Conservation (phyloP, 2,113 vertebrate species). For the Sinocyclocheilus grahami region DNA sequence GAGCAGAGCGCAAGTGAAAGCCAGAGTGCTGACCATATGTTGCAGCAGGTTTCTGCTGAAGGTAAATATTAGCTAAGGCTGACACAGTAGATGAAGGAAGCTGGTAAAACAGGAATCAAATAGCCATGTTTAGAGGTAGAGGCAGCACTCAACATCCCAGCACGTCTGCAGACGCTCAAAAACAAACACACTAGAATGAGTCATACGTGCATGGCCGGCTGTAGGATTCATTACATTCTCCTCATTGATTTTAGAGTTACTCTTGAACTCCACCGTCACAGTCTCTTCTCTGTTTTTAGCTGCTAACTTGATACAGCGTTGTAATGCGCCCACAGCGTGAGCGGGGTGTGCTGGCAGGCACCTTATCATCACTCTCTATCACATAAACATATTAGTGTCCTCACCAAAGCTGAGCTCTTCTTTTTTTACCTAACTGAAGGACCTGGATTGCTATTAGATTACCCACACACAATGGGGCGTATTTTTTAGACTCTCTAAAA, state of each 20-base stretch:
- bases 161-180: slow-evolving; percentile 49
- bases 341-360: slow-evolving; percentile 8
- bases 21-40: slow-evolving; percentile 67
- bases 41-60: slow-evolving; percentile 54
- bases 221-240: slow-evolving; percentile 27
- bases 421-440: slow-evolving; percentile 14
- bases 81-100: slow-evolving; percentile 55
- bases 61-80: slow-evolving; percentile 67
- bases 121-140: slow-evolving; percentile 44
- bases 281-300: slow-evolving; percentile 28
- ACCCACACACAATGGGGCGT: slow-evolving; percentile 38
- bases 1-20: slow-evolving; percentile 26
- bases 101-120: slow-evolving; percentile 61
- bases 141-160: background rate
- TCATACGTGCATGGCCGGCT: background rate
- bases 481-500: slow-evolving; percentile 45
- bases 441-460: slow-evolving; percentile 24
- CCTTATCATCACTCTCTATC: slow-evolving; percentile 27
- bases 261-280: background rate
- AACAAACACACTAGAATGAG: background rate
- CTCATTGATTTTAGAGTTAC: slow-evolving; percentile 22
- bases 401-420: slow-evolving; percentile 13
- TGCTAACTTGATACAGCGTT: slow-evolving; percentile 35
- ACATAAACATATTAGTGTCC: slow-evolving; percentile 33
- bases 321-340: slow-evolving; percentile 18